Percentiles rank a stretch among this genome's conserved stretches.
Conservation (phyloP, 2,113 vertebrate genomes). For the Erythrocebus patas region DNA sequence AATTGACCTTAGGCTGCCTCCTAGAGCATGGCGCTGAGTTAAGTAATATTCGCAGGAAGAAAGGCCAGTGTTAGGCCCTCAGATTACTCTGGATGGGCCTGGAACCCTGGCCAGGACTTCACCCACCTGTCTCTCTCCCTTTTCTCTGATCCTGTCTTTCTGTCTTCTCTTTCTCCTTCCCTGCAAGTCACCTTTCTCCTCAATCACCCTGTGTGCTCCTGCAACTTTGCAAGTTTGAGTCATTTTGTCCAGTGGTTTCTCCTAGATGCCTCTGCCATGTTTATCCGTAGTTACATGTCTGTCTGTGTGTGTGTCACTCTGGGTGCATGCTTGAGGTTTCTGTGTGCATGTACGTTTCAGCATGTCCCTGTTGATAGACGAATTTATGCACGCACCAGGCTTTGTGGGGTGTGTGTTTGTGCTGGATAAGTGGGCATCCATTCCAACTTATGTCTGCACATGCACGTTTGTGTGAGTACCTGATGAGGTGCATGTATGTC, state of each 20-base stretch:
- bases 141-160: background rate
- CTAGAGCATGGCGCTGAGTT: background rate
- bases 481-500: too few species aligned
- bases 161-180: background rate
- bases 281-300: background rate
- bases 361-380: accelerated
- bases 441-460: background rate
- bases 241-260: background rate
- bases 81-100: background rate
- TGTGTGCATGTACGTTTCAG: background rate
- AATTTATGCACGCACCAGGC: background rate
- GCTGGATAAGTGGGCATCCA: background rate
- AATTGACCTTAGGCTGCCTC: background rate
- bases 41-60: background rate
- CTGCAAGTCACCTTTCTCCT: background rate
- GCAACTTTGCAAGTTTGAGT: background rate
- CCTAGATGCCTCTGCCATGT: background rate
- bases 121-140: background rate
- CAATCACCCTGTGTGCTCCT: background rate
- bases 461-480: background rate
- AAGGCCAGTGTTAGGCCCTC: background rate
- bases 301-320: background rate
- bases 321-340: background rate
- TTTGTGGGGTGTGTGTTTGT: background rate
- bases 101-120: background rate